A percentile compares a stretch with the other conserved stretches of the same genome.
phyloP scores from a whole-genome alignment of 2,797 vertebrate species.

The Falco cherrug region DNA sequence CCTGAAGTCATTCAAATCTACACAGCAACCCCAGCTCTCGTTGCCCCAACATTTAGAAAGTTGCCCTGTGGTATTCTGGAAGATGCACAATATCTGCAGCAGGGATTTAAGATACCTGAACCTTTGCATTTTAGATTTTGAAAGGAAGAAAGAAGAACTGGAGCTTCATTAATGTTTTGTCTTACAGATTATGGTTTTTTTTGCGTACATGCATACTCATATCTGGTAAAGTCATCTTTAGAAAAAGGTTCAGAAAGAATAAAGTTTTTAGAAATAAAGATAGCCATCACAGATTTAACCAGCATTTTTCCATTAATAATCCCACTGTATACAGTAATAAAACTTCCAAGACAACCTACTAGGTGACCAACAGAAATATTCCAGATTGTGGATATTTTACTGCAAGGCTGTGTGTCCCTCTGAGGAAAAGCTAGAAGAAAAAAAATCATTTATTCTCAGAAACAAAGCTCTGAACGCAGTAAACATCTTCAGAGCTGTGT shows the following conservation, averaged over 20 bases:
- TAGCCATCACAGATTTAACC: not conserved
- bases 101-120: not conserved
- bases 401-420: not conserved
- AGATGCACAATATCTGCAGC: not conserved
- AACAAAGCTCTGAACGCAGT: not conserved
- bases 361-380: not conserved
- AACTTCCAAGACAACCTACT: not conserved
- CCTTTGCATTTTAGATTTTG: not conserved
- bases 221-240: conserved; percentile 6
- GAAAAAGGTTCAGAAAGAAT: not conserved
- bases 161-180: not conserved
- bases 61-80: not conserved
- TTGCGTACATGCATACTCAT: not conserved
- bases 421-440: not conserved
- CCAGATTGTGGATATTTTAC: not conserved
- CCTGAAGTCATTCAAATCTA: not conserved
- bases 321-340: not conserved
- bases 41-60: not conserved
- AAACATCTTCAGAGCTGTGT: not conserved
- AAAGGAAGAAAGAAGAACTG: not conserved
- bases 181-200: not conserved
- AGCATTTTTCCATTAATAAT: not conserved
- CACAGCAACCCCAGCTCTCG: not conserved
- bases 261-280: not conserved
- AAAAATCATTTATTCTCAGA: not conserved